Evolutionary conservation across 2,797 vertebrate species (phyloP), one percentile per base, ranked within the genome.

Genomic region (Darevskia nairensis): DNA sequence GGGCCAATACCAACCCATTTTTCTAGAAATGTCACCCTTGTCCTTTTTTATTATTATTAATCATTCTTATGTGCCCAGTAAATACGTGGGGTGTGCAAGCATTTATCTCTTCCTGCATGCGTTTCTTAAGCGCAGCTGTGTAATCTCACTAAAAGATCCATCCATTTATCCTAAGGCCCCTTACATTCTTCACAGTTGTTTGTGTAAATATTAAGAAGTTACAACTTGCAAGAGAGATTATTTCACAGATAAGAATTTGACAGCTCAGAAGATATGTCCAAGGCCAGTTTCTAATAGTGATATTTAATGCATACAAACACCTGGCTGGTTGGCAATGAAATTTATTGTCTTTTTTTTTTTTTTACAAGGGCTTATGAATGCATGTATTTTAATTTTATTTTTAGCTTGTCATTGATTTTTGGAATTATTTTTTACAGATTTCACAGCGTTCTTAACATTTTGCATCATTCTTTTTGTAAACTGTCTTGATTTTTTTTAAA

Each of bases 1-100:
- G 17, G 55, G 64, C 29, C 74, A 71, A 59, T 82, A 39, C 46
- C 78, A 86, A n/a, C 69, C 68, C 39, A 82, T 39, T 68, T 90
- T 85, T 44, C 35, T 44, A 27, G 25, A 85, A 76, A 85, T 66
- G 64, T 88, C 82, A 74, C 8, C 11, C 35, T 77, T 81, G 77
- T 76, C 72, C 50, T 46, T 74, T 32, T 66, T 74, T 84, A n/a
- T 50, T 15, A 15, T 50, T 50, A 50, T 61, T 29, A 35, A n/a
- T 77, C 44, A 77, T 64, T 76, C 23, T 59, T 27, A 29, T 82
- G 44, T 32, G 2, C 35, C 44, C 25, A 27, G 27, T 74, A 75
- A 76, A 27, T 66, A 68, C 13, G 8, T 27, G 66, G 29, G 32
- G 15, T 46, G 68, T 79, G 25, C 32, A 64, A 84, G n/a, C 15